Evolutionary conservation across 53 echinoderm and acorn worm genomes (phyloP).

Genomic region (Apostichopus leukothele): DNA sequence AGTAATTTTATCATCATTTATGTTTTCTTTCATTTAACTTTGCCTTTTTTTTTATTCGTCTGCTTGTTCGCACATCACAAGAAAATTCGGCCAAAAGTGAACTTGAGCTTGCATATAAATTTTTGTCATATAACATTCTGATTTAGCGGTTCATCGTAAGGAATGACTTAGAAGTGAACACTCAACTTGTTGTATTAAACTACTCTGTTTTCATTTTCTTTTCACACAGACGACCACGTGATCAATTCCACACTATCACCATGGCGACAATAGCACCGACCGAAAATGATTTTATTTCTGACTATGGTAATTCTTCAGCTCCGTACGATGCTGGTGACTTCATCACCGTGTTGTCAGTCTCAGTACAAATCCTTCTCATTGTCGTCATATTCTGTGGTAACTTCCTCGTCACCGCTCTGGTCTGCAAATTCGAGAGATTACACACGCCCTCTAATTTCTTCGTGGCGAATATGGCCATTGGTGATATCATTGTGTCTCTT

Average conservation of each 20-base stretch:
- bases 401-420: conserved; percentile 43
- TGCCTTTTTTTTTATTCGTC: no score
- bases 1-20: no score
- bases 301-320: background rate
- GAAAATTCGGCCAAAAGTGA: no score
- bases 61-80: no score
- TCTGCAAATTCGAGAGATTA: conserved; percentile 31
- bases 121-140: no score
- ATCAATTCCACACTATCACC: background rate
- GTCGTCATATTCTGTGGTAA: conserved; percentile 59
- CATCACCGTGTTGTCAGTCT: conserved; percentile 47
- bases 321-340: conserved; percentile 4
- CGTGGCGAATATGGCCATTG: conserved; percentile 55
- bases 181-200: no score
- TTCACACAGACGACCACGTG: no score
- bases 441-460: conserved; percentile 54
- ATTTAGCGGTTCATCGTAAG: no score
- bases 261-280: background rate
- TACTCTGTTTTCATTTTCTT: no score
- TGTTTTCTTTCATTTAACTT: no score
- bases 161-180: no score
- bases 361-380: conserved; percentile 54
- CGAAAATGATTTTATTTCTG: background rate
- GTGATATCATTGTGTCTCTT: conserved; percentile 55
- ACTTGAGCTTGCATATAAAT: no score